These are phyloP conservation scores for Tetraneura akinire DNA, from an alignment of 1,140 invertebrate genomes.

Conservation along the genomic window DNA sequence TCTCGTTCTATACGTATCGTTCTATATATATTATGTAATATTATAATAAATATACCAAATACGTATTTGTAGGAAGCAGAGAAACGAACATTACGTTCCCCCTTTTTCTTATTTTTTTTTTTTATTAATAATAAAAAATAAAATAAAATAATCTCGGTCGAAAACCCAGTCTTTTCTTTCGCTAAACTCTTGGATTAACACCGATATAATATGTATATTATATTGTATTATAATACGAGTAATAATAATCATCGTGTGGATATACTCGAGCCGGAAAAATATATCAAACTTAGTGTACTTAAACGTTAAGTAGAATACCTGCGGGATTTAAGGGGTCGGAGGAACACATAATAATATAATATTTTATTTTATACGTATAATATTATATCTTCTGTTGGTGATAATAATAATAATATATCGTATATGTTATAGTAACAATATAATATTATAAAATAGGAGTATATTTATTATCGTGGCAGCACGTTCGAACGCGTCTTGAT, in stretches of 20 bases:
- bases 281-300: constrained; percentile 49
- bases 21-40: too few relatives aligned
- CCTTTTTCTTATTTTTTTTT: not conserved
- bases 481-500: too few relatives aligned
- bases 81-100: not conserved
- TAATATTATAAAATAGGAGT: too few relatives aligned
- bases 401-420: constrained; percentile 8
- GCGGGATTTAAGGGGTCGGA: constrained; percentile 7
- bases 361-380: not conserved
- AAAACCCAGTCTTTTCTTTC: constrained; percentile 38
- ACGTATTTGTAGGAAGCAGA: not conserved
- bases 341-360: not conserved
- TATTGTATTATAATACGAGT: too few relatives aligned
- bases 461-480: too few relatives aligned
- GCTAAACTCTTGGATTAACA: constrained; percentile 40
- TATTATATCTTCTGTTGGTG: too few relatives aligned
- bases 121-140: not conserved
- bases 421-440: not conserved
- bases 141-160: not conserved
- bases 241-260: too few relatives aligned
- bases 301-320: not conserved
- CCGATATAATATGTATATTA: not conserved
- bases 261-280: constrained; percentile 48
- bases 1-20: too few relatives aligned
- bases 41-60: not conserved